Percentiles rank a stretch among this genome's conserved stretches.
Conservation (phyloP, 2,888 invertebrate species). For the Apotomis capreana region DNA sequence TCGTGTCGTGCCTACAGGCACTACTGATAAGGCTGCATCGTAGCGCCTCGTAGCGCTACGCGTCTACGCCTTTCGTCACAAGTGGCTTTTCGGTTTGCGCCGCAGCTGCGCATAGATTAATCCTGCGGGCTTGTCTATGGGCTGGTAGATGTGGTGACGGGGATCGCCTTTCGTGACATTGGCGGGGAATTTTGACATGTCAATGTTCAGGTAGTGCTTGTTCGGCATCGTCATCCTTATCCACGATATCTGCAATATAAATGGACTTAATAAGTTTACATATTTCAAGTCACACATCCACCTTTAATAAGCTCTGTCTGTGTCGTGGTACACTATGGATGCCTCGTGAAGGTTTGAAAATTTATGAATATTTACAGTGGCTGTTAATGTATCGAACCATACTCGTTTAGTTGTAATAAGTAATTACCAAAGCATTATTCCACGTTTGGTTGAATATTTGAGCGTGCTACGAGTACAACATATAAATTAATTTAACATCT, state of each 20-base stretch:
- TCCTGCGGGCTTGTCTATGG: slow-evolving; percentile 90
- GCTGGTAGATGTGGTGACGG: slow-evolving; percentile 87
- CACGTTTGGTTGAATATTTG: too few relatives aligned
- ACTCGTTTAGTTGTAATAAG: too few relatives aligned
- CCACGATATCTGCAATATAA: slow-evolving; percentile 83
- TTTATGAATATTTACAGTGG: too few relatives aligned
- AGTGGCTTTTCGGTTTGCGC: slow-evolving; percentile 82
- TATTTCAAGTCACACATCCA: too few relatives aligned
- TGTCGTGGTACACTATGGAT: too few relatives aligned
- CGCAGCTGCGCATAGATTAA: slow-evolving; percentile 89
- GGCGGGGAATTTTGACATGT: slow-evolving; percentile 88
- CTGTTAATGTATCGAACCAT: too few relatives aligned
- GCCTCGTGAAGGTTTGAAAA: too few relatives aligned
- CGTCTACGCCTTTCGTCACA: slow-evolving; percentile 75
- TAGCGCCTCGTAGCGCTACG: slow-evolving; percentile 62
- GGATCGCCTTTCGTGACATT: slow-evolving; percentile 85
- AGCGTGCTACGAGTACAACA: too few relatives aligned
- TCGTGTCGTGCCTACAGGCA: slow-evolving; percentile 6
- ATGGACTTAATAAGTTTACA: not conserved
- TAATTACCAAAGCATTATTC: too few relatives aligned
- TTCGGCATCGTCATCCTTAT: slow-evolving; percentile 92
- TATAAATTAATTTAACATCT: too few relatives aligned
- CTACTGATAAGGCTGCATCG: slow-evolving; percentile 30
- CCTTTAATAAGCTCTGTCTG: too few relatives aligned
- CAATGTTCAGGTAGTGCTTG: slow-evolving; percentile 90